Base-by-base conservation (phyloP, 2,113 vertebrate species). In the Crotalus helleri region DNA sequence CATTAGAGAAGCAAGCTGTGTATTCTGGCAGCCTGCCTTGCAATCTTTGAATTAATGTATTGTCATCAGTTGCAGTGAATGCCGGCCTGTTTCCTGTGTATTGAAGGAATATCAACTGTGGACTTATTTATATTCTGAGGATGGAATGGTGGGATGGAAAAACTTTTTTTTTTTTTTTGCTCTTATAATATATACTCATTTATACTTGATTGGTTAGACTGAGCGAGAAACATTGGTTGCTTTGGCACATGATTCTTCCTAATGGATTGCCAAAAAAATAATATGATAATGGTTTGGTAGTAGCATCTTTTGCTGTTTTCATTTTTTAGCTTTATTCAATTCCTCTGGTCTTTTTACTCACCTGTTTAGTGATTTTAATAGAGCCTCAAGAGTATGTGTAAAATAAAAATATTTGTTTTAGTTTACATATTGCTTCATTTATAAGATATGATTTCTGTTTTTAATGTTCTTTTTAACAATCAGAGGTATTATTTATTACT, bases 341-440 rank as follows among this genome's bases (percentile, higher is more conserved):
- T 23, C 4, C n/a, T 11, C 26, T 53, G 4, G 1, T 49, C 15
- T 49, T 86, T 51, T 6, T 19, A 54, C n/a, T 44, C 85, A 49
- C 2, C 15, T 53, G 9, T 64, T 87, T 58, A 49, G 11, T 86
- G 44, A 59, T 19, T 33, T 85, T 92, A 90, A 90, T 51, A 85
- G 92, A 95, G 89, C 93, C 93, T 94, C 92, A 55, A 92, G 91
- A 33, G 87, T 51, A 59, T 24, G 87, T 95, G 88, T 81, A 91
- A 96, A 96, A 85, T 92, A 94, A 91, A 95, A 93, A 86, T 51
- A 81, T 19, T 74, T 74, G 19, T 74, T 81, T 39, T 81, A 39
- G n/a, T 81, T 39, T 39, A 39, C 33, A 8, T 39, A 81, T 81
- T 81, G 33, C 33, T 81, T 81, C 74, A 81, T 81, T 81, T 81